These are phyloP conservation scores for Drosophila mimica DNA, from an alignment of 2,888 invertebrate species.

Conservation along the genomic window DNA sequence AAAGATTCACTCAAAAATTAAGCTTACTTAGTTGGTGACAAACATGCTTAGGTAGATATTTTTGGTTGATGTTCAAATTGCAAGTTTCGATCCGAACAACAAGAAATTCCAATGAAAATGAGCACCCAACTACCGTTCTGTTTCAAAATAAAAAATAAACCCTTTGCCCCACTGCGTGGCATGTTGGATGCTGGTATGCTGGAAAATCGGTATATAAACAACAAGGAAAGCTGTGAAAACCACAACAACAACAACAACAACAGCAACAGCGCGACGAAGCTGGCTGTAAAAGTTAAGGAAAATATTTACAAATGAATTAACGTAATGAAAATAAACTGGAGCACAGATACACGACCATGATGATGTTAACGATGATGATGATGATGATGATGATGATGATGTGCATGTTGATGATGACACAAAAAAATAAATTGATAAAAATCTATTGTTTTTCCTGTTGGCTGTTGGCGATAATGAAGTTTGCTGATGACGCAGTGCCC, in stretches of 20 bases:
- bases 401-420: neutral
- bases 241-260: slow-evolving; percentile 22
- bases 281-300: slow-evolving; percentile 73
- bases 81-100: slow-evolving; percentile 47
- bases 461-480: slow-evolving; percentile 24
- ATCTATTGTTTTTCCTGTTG: neutral
- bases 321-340: slow-evolving; percentile 76
- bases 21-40: neutral
- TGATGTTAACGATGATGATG: slow-evolving; percentile 24
- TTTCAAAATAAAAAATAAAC: slow-evolving; percentile 18
- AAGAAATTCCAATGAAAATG: slow-evolving; percentile 62
- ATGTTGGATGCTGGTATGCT: slow-evolving; percentile 14
- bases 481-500: slow-evolving; percentile 46
- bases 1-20: too few species aligned
- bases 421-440: slow-evolving; percentile 10
- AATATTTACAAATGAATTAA: slow-evolving; percentile 81
- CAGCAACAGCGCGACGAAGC: slow-evolving; percentile 22
- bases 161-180: slow-evolving; percentile 22
- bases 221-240: slow-evolving; percentile 32
- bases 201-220: slow-evolving; percentile 74
- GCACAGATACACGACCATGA: slow-evolving; percentile 53
- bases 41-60: neutral
- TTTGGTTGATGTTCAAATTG: neutral
- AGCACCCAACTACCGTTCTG: slow-evolving; percentile 26
- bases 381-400: slow-evolving; percentile 11